Evolutionary conservation across 92 coral and sea anemone species (phyloP).

Genomic region (Chrysogorgia sp.): DNA sequence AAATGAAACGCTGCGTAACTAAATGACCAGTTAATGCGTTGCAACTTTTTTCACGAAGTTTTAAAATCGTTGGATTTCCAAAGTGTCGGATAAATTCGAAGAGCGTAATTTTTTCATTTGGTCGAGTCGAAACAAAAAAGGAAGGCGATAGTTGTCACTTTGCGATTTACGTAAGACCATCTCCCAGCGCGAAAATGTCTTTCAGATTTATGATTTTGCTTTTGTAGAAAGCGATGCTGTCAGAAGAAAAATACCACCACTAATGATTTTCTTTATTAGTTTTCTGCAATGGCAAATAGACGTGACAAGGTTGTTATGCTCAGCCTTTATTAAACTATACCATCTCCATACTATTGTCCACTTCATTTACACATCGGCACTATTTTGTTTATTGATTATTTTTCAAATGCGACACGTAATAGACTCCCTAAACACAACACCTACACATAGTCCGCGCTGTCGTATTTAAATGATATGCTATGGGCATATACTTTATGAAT

Average conservation of each 20-base stretch:
- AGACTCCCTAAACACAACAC: slow-evolving; percentile 7
- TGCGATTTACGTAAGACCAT: slow-evolving; percentile 7
- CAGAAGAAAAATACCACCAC: slow-evolving; percentile 50
- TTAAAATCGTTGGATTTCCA: too few species aligned
- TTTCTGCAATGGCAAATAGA: slow-evolving; percentile 39
- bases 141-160: neutral
- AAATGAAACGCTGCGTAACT: neutral
- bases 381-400: slow-evolving; percentile 50
- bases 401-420: slow-evolving; percentile 34
- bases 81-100: too few species aligned
- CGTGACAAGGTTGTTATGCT: slow-evolving; percentile 44
- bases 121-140: neutral
- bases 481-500: too few species aligned
- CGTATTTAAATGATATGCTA: neutral
- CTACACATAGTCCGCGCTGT: too few species aligned
- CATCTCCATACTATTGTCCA: slow-evolving; percentile 38
- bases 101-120: neutral
- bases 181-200: slow-evolving; percentile 50
- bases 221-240: slow-evolving; percentile 42
- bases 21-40: neutral
- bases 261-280: slow-evolving; percentile 50
- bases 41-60: neutral
- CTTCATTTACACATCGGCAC: slow-evolving; percentile 50
- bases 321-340: slow-evolving; percentile 41
- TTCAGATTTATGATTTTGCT: slow-evolving; percentile 42